Conservation (phyloP, 2,113 vertebrate genomes). For the Colinus virginianus region DNA sequence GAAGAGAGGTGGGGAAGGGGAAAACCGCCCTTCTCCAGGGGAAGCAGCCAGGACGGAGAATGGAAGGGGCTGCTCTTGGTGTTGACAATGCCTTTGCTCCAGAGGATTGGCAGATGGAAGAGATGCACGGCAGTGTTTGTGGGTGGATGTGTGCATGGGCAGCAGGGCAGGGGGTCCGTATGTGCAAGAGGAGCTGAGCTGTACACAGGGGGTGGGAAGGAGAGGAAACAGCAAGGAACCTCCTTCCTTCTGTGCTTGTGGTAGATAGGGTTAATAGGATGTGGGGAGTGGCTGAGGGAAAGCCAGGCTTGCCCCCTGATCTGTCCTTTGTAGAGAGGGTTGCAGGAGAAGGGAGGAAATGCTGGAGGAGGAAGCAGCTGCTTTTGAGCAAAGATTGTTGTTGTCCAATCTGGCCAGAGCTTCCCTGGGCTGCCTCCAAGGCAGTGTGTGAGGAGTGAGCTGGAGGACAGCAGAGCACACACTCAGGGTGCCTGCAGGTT, state of each 20-base stretch:
- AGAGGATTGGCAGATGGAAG: background rate
- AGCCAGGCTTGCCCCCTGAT: background rate
- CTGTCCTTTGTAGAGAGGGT: accelerated
- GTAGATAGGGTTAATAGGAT: background rate
- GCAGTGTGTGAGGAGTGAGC: background rate
- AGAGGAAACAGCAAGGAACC: background rate
- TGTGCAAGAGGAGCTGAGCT: background rate
- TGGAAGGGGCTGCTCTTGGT: background rate
- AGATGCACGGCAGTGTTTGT: background rate
- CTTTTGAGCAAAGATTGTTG: background rate
- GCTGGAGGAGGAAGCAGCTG: constrained; percentile 16
- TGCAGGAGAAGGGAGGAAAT: constrained; percentile 10
- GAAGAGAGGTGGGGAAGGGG: background rate
- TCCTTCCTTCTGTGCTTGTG: background rate
- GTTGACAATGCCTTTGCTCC: background rate
- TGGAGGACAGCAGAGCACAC: background rate
- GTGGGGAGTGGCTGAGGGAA: background rate
- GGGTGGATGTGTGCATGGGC: background rate
- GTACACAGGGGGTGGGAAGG: background rate
- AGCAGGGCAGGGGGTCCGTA: background rate
- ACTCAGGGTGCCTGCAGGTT: background rate
- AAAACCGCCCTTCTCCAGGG: background rate
- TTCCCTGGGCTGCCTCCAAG: constrained; percentile 28
- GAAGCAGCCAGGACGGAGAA: background rate
- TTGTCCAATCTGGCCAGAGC: background rate